These are phyloP conservation scores for Kradibia gibbosae DNA, from an alignment of 1,140 invertebrate genomes.

Conservation along the genomic window DNA sequence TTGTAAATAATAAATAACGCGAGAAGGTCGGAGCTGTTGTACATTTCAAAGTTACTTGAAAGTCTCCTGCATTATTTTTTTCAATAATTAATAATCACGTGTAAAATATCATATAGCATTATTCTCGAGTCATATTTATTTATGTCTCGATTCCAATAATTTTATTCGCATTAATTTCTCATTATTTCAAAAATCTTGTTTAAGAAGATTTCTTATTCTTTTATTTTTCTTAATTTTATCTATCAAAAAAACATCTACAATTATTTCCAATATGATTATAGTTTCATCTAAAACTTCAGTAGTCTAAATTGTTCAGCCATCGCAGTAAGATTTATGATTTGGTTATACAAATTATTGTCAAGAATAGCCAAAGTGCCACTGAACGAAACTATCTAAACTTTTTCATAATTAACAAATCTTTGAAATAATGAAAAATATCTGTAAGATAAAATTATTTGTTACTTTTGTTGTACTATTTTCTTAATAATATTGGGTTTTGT, in stretches of 20 bases:
- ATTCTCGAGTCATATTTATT: not conserved
- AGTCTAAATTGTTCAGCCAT: no score
- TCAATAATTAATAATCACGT: not conserved
- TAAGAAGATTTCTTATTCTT: not conserved
- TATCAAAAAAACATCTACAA: no score
- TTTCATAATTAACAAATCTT: not conserved
- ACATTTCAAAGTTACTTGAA: not conserved
- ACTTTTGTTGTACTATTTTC: not conserved
- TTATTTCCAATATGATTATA: no score
- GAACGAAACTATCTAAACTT: not conserved
- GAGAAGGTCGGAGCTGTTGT: not conserved
- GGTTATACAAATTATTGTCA: not conserved
- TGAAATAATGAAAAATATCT: not conserved
- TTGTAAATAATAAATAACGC: slow-evolving; percentile 14
- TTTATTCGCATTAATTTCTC: not conserved
- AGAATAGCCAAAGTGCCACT: not conserved
- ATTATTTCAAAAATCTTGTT: not conserved
- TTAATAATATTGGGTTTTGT: not conserved
- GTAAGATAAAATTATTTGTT: not conserved
- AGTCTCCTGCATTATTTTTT: not conserved
- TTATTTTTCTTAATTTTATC: no score
- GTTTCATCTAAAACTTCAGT: no score
- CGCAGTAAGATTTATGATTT: no score
- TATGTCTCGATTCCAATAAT: not conserved
- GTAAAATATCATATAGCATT: not conserved